Evolutionary conservation across 1,140 invertebrate genomes (phyloP).

Genomic region (Pachypsylla venusta): DNA sequence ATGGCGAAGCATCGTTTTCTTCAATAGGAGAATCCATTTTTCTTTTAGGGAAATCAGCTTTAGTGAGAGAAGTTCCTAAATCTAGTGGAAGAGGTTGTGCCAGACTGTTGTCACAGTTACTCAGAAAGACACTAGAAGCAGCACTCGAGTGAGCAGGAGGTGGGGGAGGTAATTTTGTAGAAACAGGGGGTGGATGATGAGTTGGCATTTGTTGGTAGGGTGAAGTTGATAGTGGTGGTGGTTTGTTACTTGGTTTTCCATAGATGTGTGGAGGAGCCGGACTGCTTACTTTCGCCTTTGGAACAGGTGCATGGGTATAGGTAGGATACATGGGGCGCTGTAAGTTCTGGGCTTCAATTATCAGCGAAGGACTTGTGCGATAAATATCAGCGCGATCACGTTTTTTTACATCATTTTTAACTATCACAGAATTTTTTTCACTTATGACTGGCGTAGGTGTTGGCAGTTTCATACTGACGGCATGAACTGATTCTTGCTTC

Average conservation of each 20-base stretch:
- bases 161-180: conserved; percentile 31
- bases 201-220: conserved; percentile 45
- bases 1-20: conserved; percentile 29
- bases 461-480: neutral
- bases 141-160: conserved; percentile 36
- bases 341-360: conserved; percentile 25
- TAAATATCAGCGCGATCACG: neutral
- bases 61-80: conserved; percentile 40
- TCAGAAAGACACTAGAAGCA: conserved; percentile 22
- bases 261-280: conserved; percentile 64
- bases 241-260: conserved; percentile 50
- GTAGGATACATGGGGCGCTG: conserved; percentile 18
- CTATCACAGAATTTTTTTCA: conserved; percentile 58
- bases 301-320: conserved; percentile 25
- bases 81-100: conserved; percentile 56
- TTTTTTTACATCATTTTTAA: conserved; percentile 53
- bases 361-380: conserved; percentile 23
- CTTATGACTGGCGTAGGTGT: conserved; percentile 45
- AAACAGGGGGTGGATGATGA: conserved; percentile 34
- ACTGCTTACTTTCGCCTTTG: conserved; percentile 58
- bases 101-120: conserved; percentile 24
- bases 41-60: conserved; percentile 20
- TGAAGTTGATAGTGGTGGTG: conserved; percentile 42
- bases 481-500: neutral
- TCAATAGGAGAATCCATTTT: no score